Percentiles rank a stretch among this genome's conserved stretches.
These are phyloP conservation scores for Pelodiscus sinensis DNA, from an alignment of 2,113 vertebrate genomes.

Conservation along the genomic window DNA sequence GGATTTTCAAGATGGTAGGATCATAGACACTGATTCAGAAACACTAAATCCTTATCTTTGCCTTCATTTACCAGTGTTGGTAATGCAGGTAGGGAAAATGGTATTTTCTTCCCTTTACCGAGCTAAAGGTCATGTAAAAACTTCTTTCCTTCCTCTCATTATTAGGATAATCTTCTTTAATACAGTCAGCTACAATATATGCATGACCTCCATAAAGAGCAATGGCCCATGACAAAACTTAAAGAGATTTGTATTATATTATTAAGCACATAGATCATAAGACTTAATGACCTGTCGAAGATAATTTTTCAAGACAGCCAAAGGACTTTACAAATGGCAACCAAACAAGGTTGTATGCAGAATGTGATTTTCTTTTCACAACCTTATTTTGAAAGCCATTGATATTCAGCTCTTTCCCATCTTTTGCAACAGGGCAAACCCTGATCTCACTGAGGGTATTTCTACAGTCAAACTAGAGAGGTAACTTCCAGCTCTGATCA, in stretches of 20 bases:
- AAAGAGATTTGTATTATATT: constrained; percentile 37
- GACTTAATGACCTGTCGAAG: constrained; percentile 49
- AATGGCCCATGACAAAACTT: constrained; percentile 50
- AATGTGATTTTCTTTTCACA: constrained; percentile 1
- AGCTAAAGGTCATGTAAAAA: neutral
- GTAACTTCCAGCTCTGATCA: neutral
- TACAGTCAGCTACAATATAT: neutral
- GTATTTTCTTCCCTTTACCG: constrained; percentile 1
- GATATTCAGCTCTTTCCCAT: neutral
- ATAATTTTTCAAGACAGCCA: constrained; percentile 59
- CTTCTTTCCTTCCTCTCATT: neutral
- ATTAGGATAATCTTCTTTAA: constrained; percentile 47
- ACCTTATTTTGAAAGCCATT: constrained; percentile 6
- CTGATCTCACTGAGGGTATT: neutral
- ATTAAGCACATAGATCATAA: constrained; percentile 63
- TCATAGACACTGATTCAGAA: neutral
- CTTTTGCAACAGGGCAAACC: neutral
- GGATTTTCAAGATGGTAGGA: neutral
- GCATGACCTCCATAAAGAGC: constrained; percentile 47
- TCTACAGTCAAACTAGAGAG: neutral
- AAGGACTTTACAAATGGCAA: constrained; percentile 42
- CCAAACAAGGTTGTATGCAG: constrained; percentile 10
- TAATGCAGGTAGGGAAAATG: neutral
- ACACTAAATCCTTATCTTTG: neutral
- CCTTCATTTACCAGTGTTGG: neutral